Evolutionary conservation across 1,140 invertebrate species (phyloP).

Genomic region (Caenorhabditis remanei): DNA sequence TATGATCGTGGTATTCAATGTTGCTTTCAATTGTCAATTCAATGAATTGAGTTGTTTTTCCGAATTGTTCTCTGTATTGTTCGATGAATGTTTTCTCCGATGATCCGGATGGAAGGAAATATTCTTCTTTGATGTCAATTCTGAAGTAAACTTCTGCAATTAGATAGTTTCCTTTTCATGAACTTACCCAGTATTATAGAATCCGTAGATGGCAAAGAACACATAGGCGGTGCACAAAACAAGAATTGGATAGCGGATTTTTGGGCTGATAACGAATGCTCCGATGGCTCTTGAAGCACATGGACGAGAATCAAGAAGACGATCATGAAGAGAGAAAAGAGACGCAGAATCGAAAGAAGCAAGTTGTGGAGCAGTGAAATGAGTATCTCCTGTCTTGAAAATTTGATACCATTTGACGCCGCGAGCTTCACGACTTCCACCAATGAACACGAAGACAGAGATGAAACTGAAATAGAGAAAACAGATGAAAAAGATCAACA

Average conservation of each 20-base stretch:
- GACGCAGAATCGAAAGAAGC: slow-evolving; percentile 55
- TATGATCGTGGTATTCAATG: slow-evolving; percentile 62
- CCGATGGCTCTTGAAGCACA: slow-evolving; percentile 56
- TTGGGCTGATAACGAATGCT: slow-evolving; percentile 50
- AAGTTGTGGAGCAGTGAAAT: slow-evolving; percentile 62
- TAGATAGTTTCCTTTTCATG: neutral
- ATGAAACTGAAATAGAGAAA: slow-evolving; percentile 21
- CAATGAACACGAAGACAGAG: slow-evolving; percentile 52
- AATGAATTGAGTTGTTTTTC: slow-evolving; percentile 57
- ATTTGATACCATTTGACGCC: slow-evolving; percentile 67
- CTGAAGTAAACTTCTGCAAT: neutral
- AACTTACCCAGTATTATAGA: slow-evolving; percentile 20
- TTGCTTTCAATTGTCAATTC: slow-evolving; percentile 59
- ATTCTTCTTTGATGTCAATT: slow-evolving; percentile 63
- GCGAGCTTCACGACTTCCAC: slow-evolving; percentile 64
- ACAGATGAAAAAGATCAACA: neutral
- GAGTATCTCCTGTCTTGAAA: slow-evolving; percentile 63
- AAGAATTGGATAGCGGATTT: slow-evolving; percentile 63
- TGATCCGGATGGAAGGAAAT: slow-evolving; percentile 57
- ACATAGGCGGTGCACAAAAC: slow-evolving; percentile 63
- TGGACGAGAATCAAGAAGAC: slow-evolving; percentile 59
- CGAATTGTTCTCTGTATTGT: slow-evolving; percentile 57
- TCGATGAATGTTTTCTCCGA: slow-evolving; percentile 45
- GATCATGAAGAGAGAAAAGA: slow-evolving; percentile 62
- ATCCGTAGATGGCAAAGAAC: slow-evolving; percentile 64